Evolutionary conservation across 2,797 vertebrate genomes (phyloP), one percentile per base, ranked within the genome.

Genomic region (Catharus ustulatus): DNA sequence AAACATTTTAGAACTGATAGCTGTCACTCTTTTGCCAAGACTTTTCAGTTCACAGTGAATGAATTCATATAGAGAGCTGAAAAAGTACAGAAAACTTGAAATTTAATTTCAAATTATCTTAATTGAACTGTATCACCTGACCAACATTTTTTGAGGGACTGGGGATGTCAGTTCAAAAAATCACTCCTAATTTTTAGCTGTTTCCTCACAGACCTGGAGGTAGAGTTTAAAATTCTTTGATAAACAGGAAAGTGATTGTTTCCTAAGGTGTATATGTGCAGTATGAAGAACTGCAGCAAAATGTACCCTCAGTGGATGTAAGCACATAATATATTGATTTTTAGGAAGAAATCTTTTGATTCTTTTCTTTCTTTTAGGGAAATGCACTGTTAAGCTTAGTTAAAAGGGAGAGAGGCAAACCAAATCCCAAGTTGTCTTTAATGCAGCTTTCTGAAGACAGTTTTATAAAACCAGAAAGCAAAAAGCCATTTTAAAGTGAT

Each of bases 401-500:
- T 97, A 84, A 84, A 97, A 96, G 84, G 32, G 13, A 74, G 57
- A 27, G 58, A 78, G 54, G 63, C 49, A 83, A 94, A 93, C 76
- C 61, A 96, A 95, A 91, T 85, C 81, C 66, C 16, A 18, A 66
- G 52, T 19, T 88, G 43, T 61, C 81, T 92, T 91, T 92, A 84
- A 80, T 82, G 61, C 66, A 89, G 78, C 29, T 94, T 95, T 94
- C 94, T 96, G 82, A 84, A 93, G 84, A 88, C 22, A n/a, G 54
- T 58, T 97, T 96, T 90, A 85, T 51, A 84, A 87, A 96, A 85
- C 80, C 58, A 87, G 78, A 49, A 92, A 95, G 86, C 63, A 87
- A 80, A 54, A 93, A 94, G 74, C 80, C 42, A 66, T 96, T 94
- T 97, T 88, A 87, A 95, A 97, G 91, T 58, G 48, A 97, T 96